Conservation (phyloP, 2,888 invertebrate species). For the Cremastobaeus sp. region DNA sequence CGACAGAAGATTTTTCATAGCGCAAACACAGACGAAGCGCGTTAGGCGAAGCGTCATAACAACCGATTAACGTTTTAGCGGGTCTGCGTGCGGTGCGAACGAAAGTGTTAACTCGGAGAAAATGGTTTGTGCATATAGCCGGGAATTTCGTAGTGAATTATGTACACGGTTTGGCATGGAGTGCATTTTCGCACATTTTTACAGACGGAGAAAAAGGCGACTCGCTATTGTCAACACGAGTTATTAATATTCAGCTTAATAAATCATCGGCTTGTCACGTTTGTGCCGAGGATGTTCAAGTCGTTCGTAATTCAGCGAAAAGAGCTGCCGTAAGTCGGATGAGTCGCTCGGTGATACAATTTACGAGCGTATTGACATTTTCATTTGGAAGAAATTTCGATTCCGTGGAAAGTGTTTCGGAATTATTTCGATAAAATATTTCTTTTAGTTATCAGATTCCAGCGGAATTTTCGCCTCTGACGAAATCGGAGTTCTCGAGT, state of each 20-base stretch:
- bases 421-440: too few species aligned
- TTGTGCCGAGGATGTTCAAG: constrained; percentile 20
- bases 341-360: constrained; percentile 21
- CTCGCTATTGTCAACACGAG: constrained; percentile 33
- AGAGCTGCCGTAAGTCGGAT: constrained; percentile 1
- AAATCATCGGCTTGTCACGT: constrained; percentile 33
- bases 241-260: constrained; percentile 42
- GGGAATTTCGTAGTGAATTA: constrained; percentile 31
- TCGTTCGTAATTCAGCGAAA: constrained; percentile 14
- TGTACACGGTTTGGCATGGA: constrained; percentile 43
- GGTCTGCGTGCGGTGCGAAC: constrained; percentile 17
- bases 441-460: too few species aligned
- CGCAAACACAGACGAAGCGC: constrained; percentile 5
- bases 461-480: too few species aligned
- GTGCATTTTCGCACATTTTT: constrained; percentile 12
- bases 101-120: constrained; percentile 33
- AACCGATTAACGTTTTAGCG: constrained; percentile 20
- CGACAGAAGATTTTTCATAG: constrained; percentile 14
- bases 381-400: too few species aligned
- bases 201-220: constrained; percentile 21
- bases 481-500: too few species aligned
- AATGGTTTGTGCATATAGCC: constrained; percentile 15
- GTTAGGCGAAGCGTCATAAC: constrained; percentile 1
- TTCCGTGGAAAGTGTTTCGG: too few species aligned
- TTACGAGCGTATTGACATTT: constrained; percentile 28